These are phyloP conservation scores for Notothenia coriiceps DNA, from an alignment of 2,113 vertebrate species.

Conservation along the genomic window DNA sequence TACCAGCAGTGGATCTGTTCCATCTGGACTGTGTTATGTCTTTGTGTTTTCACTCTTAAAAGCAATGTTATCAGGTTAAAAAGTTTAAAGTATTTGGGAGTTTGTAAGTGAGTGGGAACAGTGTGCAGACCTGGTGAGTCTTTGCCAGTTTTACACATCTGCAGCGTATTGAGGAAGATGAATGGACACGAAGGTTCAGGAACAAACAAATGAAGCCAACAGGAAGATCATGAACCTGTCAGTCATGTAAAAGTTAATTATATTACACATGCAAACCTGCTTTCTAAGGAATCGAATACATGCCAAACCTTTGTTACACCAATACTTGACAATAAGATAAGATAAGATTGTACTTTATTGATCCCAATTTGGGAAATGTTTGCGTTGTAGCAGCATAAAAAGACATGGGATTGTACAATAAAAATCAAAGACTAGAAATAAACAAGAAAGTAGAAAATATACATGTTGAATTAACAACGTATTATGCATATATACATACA, in stretches of 20 bases:
- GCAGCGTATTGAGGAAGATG: background rate
- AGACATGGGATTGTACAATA: no score
- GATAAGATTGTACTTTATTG: no score
- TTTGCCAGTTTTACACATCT: conserved; percentile 22
- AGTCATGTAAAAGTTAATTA: conserved; percentile 11
- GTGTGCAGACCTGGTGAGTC: conserved; percentile 28
- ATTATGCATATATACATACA: no score
- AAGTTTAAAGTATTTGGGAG: conserved; percentile 68
- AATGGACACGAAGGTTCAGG: background rate
- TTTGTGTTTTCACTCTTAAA: conserved; percentile 71
- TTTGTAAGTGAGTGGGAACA: conserved; percentile 48
- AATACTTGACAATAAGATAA: no score
- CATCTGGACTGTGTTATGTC: conserved; percentile 76
- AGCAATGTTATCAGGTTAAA: conserved; percentile 67
- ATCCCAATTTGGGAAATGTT: no score
- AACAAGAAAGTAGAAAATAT: no score
- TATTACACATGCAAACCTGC: background rate
- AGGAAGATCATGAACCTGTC: no score
- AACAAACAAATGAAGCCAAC: background rate
- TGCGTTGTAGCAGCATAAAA: no score
- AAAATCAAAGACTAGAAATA: no score
- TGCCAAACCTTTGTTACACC: background rate
- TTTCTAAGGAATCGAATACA: background rate
- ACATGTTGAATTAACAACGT: no score
- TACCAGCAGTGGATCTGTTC: conserved; percentile 50